These are phyloP conservation scores for Catostomus latipinnis DNA, from an alignment of 2,797 vertebrate genomes.

Conservation along the genomic window DNA sequence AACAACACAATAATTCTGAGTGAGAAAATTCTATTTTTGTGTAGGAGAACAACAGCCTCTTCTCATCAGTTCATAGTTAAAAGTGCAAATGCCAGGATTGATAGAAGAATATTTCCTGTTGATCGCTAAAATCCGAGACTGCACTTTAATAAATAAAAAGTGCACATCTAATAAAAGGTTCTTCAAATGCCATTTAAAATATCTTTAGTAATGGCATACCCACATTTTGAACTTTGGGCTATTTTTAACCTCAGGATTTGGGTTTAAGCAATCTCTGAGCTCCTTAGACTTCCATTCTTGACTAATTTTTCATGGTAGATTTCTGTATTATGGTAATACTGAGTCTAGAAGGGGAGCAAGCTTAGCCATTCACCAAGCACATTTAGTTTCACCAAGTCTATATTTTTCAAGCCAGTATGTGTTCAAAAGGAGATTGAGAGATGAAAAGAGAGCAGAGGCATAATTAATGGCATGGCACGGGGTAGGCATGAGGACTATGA, in stretches of 20 bases:
- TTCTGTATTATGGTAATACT: conserved; percentile 72
- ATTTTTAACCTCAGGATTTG: conserved; percentile 62
- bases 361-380: conserved; percentile 28
- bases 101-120: not conserved
- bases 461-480: no score
- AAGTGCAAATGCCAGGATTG: not conserved
- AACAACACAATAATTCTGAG: no score
- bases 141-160: not conserved
- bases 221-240: conserved; percentile 36
- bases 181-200: not conserved
- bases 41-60: not conserved
- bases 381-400: conserved; percentile 14
- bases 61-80: not conserved
- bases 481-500: no score
- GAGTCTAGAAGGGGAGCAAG: conserved; percentile 29
- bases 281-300: conserved; percentile 68
- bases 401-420: not conserved
- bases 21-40: not conserved
- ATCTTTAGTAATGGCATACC: not conserved
- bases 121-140: not conserved
- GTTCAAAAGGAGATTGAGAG: not conserved
- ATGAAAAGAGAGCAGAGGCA: no score
- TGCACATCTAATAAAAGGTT: not conserved
- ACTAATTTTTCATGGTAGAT: conserved; percentile 74
- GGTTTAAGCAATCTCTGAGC: conserved; percentile 67